These are phyloP conservation scores for Mesitornis unicolor DNA, from an alignment of 2,113 vertebrate species.

Conservation along the genomic window DNA sequence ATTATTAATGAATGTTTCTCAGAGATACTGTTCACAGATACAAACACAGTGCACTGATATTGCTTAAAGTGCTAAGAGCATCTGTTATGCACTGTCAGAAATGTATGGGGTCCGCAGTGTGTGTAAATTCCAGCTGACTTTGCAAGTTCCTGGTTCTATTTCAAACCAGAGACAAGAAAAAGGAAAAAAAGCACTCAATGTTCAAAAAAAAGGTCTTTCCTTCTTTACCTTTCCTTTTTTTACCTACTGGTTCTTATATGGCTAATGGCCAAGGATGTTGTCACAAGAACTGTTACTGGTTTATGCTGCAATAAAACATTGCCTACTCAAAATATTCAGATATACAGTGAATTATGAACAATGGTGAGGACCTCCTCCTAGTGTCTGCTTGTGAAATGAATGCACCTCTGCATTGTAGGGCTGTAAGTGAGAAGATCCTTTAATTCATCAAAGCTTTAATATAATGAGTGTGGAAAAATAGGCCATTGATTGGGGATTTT, in stretches of 20 bases:
- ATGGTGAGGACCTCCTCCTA: accelerated
- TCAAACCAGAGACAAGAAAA: neutral
- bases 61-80: neutral
- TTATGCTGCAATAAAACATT: neutral
- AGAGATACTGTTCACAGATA: neutral
- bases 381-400: neutral
- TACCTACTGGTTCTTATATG: neutral
- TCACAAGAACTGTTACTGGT: neutral
- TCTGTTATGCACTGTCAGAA: neutral
- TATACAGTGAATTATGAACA: neutral
- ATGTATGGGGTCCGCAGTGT: neutral
- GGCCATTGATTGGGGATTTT: neutral
- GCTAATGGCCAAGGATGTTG: neutral
- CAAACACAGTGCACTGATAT: neutral
- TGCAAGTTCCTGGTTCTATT: neutral
- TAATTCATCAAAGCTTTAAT: neutral
- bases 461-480: neutral
- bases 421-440: neutral
- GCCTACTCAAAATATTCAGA: neutral
- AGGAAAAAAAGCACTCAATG: accelerated
- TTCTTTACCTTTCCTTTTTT: neutral
- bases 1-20: neutral
- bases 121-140: neutral
- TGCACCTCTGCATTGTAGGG: neutral
- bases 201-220: neutral